A percentile compares a stretch with the other conserved stretches of the same genome.
Evolutionary conservation across 1,140 invertebrate genomes (phyloP).

Genomic region (Drosophila pseudoobscura): DNA sequence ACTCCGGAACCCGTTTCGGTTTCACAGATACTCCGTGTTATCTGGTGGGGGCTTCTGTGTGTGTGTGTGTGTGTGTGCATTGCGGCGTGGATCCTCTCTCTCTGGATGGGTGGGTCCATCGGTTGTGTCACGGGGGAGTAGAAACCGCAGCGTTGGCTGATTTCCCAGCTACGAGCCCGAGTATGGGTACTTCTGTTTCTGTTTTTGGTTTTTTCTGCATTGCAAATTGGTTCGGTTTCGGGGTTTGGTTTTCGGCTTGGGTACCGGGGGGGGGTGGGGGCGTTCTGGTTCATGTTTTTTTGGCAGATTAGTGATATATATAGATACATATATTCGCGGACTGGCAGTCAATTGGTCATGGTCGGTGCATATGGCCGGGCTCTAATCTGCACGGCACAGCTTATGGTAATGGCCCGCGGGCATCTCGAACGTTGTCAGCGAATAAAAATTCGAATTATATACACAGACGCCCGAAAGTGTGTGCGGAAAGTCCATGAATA

Average conservation of each 20-base stretch:
- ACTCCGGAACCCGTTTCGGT: slow-evolving; percentile 13
- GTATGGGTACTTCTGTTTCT: slow-evolving; percentile 37
- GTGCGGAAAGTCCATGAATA: slow-evolving; percentile 55
- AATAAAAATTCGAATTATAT: slow-evolving; percentile 23
- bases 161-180: background rate
- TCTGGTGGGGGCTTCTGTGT: slow-evolving; percentile 8
- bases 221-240: slow-evolving; percentile 36
- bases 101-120: no score
- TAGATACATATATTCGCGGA: slow-evolving; percentile 49
- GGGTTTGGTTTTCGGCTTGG: background rate
- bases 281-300: slow-evolving; percentile 48
- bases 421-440: slow-evolving; percentile 47
- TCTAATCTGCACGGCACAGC: slow-evolving; percentile 66
- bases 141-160: slow-evolving; percentile 54
- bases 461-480: background rate
- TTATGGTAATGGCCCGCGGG: slow-evolving; percentile 63
- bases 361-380: slow-evolving; percentile 50
- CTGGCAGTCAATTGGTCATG: slow-evolving; percentile 67
- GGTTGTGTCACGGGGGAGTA: background rate
- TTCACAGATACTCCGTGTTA: slow-evolving; percentile 43
- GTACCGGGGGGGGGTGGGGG: background rate
- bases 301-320: slow-evolving; percentile 58
- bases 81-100: no score
- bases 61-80: no score
- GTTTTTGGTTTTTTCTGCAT: slow-evolving; percentile 38